Percentiles rank a stretch among this genome's conserved stretches.
These are phyloP conservation scores for Frieseomelitta varia DNA, from an alignment of 1,140 invertebrate genomes.

Conservation along the genomic window DNA sequence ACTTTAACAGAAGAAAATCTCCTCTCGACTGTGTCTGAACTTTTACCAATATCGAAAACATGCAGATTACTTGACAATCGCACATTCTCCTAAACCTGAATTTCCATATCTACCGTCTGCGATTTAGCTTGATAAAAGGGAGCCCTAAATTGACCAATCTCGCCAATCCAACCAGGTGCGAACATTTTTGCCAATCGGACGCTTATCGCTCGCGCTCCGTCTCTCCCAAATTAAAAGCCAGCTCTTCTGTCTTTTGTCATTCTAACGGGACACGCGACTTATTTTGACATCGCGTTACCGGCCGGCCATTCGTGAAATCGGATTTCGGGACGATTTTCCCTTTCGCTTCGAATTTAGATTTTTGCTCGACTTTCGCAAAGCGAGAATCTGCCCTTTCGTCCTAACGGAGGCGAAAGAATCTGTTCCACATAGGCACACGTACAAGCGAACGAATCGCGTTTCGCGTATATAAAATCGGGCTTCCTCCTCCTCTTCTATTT, in stretches of 20 bases:
- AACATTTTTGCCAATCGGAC: not conserved
- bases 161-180: not conserved
- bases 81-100: not conserved
- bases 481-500: not conserved
- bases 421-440: not conserved
- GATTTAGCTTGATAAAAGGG: not conserved
- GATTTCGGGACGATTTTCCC: not conserved
- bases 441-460: not conserved
- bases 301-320: not conserved
- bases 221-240: not conserved
- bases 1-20: too few species aligned
- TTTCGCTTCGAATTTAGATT: slow-evolving; percentile 1
- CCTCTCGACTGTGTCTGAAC: not conserved
- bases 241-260: not conserved
- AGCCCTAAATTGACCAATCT: slow-evolving; percentile 2
- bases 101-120: slow-evolving; percentile 5
- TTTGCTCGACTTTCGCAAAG: not conserved
- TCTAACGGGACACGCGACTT: not conserved
- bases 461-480: not conserved
- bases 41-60: not conserved
- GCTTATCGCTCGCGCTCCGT: not conserved
- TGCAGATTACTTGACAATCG: too few species aligned
- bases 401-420: not conserved
- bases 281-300: not conserved
- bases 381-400: too few species aligned